Evolutionary conservation across 2,113 vertebrate genomes (phyloP).

Genomic region (Zingel zingel): DNA sequence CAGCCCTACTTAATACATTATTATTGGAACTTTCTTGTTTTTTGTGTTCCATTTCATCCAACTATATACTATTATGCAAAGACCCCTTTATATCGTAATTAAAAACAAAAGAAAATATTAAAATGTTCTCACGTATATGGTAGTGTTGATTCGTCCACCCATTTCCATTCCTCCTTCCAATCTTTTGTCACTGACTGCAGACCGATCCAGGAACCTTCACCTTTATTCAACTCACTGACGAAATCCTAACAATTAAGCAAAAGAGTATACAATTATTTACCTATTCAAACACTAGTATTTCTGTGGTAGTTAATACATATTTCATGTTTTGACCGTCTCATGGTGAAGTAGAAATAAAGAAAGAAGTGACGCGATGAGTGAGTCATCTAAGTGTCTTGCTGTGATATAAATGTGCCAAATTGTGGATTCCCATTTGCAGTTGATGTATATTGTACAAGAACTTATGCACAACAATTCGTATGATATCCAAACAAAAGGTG

Average conservation of each 20-base stretch:
- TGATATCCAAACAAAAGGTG: no score
- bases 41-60: not conserved
- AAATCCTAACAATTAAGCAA: not conserved
- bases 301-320: not conserved
- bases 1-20: no score
- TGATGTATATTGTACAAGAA: no score
- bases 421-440: no score
- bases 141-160: not conserved
- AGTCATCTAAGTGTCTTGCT: no score
- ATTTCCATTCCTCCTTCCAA: rapidly evolving
- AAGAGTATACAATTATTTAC: not conserved
- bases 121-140: rapidly evolving
- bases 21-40: not conserved
- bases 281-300: not conserved
- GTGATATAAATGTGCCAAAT: no score
- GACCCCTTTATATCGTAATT: not conserved
- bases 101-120: not conserved
- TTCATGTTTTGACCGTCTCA: not conserved
- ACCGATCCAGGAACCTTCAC: constrained; percentile 36
- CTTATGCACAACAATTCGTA: no score
- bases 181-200: rapidly evolving
- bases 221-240: not conserved
- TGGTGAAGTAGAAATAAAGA: no score
- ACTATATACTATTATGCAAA: no score
- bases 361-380: no score